Percentiles rank a stretch among this genome's conserved stretches.
phyloP scores from a whole-genome alignment of 2,888 invertebrate species.

The Chrysolina oricalcia region DNA sequence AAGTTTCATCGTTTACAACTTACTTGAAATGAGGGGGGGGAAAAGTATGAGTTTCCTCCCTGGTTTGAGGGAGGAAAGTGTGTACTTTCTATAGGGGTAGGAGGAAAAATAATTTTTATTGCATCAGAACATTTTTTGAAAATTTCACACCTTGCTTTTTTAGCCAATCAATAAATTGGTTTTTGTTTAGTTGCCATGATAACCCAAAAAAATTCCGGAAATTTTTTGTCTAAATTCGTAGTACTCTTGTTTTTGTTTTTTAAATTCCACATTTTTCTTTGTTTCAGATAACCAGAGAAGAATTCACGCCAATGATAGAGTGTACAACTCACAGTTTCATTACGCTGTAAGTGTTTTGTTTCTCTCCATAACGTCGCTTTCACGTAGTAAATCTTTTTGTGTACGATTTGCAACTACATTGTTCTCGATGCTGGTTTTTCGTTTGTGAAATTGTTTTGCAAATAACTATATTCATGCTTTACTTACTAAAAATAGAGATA shows the following conservation, averaged over 20 bases:
- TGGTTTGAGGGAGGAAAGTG: too few species aligned
- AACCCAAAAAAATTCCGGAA: too few species aligned
- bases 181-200: too few species aligned
- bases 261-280: slow-evolving; percentile 64
- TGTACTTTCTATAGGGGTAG: too few species aligned
- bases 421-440: background rate
- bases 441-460: background rate
- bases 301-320: slow-evolving; percentile 97
- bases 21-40: too few species aligned
- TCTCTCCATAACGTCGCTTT: background rate
- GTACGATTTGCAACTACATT: background rate
- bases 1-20: too few species aligned
- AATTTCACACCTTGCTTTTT: too few species aligned
- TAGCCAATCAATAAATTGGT: too few species aligned
- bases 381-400: background rate
- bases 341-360: slow-evolving; percentile 91
- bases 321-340: slow-evolving; percentile 96
- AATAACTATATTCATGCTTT: background rate
- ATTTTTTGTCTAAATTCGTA: too few species aligned
- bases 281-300: slow-evolving; percentile 95
- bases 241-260: background rate
- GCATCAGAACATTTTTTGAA: too few species aligned
- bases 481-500: background rate
- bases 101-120: too few species aligned
- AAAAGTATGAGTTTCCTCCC: too few species aligned